phyloP scores from a whole-genome alignment of 1,140 invertebrate genomes.

The Drosophila serrata region DNA sequence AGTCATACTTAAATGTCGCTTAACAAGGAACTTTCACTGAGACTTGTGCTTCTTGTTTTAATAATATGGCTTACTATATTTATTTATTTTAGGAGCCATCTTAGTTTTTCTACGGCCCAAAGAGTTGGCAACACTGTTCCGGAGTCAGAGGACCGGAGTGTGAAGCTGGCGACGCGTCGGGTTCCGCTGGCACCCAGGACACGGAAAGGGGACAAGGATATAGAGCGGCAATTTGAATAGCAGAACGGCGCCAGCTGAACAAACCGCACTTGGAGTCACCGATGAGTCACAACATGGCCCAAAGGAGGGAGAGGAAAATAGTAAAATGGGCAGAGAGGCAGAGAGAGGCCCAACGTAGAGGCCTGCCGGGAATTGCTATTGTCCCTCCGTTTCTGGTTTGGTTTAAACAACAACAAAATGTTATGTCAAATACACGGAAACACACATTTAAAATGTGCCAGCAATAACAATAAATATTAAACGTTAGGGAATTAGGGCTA shows the following conservation, averaged over 20 bases:
- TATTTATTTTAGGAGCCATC: not conserved
- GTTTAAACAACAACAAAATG: not conserved
- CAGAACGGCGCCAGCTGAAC: conserved; percentile 75
- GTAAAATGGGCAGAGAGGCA: conserved; percentile 4
- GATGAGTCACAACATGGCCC: conserved; percentile 47
- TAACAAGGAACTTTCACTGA: not conserved
- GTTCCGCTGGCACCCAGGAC: conserved; percentile 13
- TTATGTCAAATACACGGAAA: not conserved
- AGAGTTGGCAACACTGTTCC: not conserved
- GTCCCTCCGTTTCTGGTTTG: not conserved
- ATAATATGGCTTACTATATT: not conserved
- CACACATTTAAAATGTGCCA: not conserved
- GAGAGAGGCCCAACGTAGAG: conserved; percentile 10
- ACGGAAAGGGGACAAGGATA: conserved; percentile 59
- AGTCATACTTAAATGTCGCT: not conserved
- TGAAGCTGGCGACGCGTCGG: conserved; percentile 68
- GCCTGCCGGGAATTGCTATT: conserved; percentile 16
- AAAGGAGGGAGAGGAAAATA: conserved; percentile 19
- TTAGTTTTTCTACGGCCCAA: not conserved
- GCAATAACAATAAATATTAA: conserved; percentile 10
- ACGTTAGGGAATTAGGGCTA: not conserved
- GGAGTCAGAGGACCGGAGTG: conserved; percentile 29
- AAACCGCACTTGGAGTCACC: conserved; percentile 52
- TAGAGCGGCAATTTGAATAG: conserved; percentile 74
- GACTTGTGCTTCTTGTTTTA: not conserved